Evolutionary conservation across 1,140 invertebrate species (phyloP).

Genomic region (Protaetia brevitarsis): DNA sequence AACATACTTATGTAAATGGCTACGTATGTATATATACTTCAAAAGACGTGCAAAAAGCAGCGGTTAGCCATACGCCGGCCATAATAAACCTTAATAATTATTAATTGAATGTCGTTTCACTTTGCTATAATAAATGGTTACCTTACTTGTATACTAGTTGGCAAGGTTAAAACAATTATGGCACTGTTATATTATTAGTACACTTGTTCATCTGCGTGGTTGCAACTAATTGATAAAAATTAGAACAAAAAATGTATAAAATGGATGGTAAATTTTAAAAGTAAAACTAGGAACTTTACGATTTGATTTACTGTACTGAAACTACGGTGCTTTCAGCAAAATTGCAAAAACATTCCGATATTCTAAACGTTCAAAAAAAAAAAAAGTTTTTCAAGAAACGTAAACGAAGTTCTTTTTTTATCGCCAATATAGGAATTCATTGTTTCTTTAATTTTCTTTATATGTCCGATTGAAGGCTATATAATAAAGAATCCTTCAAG

Average conservation of each 20-base stretch:
- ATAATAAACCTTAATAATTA: slow-evolving; percentile 7
- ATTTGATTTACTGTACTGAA: no score
- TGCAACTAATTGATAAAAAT: background rate
- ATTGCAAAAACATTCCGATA: no score
- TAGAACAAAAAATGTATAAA: slow-evolving; percentile 7
- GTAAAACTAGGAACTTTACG: no score
- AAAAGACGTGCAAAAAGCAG: background rate
- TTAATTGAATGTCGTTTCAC: background rate
- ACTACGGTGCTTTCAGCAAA: no score
- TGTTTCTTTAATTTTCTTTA: no score
- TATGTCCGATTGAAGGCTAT: no score
- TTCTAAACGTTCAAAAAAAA: no score
- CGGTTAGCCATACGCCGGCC: background rate
- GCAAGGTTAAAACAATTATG: slow-evolving; percentile 13
- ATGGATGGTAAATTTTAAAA: no score
- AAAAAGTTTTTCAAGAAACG: no score
- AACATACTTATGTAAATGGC: background rate
- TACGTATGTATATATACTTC: background rate
- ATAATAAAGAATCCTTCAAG: no score
- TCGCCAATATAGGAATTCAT: no score
- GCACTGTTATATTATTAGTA: background rate
- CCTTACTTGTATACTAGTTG: background rate
- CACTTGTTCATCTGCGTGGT: background rate
- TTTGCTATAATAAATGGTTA: slow-evolving; percentile 2
- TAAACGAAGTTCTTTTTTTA: no score